phyloP scores from a whole-genome alignment of 2,888 invertebrate genomes.

The Geophilus truncorum region DNA sequence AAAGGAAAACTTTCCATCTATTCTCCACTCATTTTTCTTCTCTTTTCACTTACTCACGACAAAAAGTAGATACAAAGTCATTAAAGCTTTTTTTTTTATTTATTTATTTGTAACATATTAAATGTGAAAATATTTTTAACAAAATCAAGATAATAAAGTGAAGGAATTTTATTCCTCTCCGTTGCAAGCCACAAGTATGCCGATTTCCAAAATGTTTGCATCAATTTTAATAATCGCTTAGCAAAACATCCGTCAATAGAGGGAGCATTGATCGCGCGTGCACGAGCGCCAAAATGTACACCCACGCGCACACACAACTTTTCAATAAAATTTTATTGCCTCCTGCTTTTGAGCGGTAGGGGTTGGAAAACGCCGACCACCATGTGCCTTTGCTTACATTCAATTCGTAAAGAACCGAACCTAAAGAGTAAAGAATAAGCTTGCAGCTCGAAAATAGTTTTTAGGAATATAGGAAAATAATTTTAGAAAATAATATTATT shows the following conservation, averaged over 20 bases:
- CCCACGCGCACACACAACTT: slow-evolving; percentile 13
- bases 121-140: background rate
- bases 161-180: background rate
- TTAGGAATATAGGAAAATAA: background rate
- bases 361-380: background rate
- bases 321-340: slow-evolving; percentile 25
- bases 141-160: background rate
- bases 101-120: background rate
- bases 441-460: background rate
- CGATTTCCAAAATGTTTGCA: slow-evolving; percentile 15
- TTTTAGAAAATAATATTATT: too few relatives aligned
- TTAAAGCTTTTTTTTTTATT: background rate
- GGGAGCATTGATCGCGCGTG: slow-evolving; percentile 25
- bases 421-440: slow-evolving; percentile 35
- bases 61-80: too few relatives aligned
- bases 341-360: background rate
- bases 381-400: background rate
- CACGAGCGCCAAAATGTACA: slow-evolving; percentile 22
- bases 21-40: too few relatives aligned
- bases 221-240: slow-evolving; percentile 21
- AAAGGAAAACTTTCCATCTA: background rate
- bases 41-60: too few relatives aligned
- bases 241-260: slow-evolving; percentile 27
- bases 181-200: background rate
- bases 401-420: background rate